Conservation (phyloP, 2,113 vertebrate species). For the Pelvicachromis taeniatus region DNA sequence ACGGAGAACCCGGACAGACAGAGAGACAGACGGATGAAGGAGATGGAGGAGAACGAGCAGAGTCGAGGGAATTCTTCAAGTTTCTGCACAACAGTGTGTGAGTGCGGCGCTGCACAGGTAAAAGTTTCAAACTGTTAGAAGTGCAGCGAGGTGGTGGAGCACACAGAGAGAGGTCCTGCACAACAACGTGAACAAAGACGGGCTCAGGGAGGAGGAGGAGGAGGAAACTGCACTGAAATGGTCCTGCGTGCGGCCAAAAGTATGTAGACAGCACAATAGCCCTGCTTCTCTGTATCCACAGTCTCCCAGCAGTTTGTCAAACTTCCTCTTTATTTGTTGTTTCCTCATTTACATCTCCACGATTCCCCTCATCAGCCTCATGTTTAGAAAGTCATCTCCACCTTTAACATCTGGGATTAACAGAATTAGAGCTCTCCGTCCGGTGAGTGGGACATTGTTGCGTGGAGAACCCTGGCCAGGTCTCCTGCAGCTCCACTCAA, state of each 20-base stretch:
- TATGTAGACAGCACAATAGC: not conserved
- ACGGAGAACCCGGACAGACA: not conserved
- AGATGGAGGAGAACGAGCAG: not conserved
- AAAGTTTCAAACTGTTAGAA: not conserved
- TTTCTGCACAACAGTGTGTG: not conserved
- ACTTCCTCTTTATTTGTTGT: not conserved
- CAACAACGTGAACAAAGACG: not conserved
- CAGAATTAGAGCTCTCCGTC: not conserved
- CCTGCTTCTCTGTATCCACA: not conserved
- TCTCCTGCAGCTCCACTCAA: not conserved
- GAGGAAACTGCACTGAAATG: not conserved
- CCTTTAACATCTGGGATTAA: not conserved
- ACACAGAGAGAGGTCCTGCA: not conserved
- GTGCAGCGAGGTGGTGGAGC: not conserved
- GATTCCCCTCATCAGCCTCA: not conserved
- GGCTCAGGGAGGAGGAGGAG: not conserved
- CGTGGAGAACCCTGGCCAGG: not conserved
- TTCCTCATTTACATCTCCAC: not conserved
- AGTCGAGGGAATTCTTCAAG: not conserved
- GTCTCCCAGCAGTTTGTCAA: not conserved
- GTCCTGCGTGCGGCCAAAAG: not conserved
- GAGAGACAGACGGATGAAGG: not conserved
- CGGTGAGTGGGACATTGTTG: not conserved
- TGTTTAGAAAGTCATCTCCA: not conserved
- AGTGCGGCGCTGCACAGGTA: not conserved